phyloP scores from a whole-genome alignment of 2,888 invertebrate genomes.

The Malachius bipustulatus region DNA sequence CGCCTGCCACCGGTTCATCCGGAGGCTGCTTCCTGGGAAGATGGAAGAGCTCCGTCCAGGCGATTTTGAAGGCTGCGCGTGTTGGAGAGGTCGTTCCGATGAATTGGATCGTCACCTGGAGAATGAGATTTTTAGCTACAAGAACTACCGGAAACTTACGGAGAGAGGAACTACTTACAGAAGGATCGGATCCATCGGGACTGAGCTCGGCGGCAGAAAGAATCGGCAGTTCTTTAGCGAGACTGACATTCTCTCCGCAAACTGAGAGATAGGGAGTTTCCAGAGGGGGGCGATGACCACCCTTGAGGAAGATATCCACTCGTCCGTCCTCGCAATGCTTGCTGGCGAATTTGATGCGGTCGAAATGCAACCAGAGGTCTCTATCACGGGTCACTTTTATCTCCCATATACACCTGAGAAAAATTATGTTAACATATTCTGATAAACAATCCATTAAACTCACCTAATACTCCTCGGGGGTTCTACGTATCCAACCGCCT shows the following conservation, averaged over 20 bases:
- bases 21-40: slow-evolving; percentile 70
- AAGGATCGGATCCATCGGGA: slow-evolving; percentile 48
- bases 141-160: no score
- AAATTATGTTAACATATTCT: slow-evolving; percentile 27
- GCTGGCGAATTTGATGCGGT: slow-evolving; percentile 74
- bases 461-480: slow-evolving; percentile 51
- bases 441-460: slow-evolving; percentile 42
- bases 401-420: slow-evolving; percentile 38
- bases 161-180: slow-evolving; percentile 52
- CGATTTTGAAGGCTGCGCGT: slow-evolving; percentile 74
- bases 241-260: slow-evolving; percentile 76
- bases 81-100: slow-evolving; percentile 65
- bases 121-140: background rate
- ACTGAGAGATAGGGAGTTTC: slow-evolving; percentile 71
- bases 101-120: slow-evolving; percentile 40
- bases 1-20: no score
- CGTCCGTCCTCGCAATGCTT: slow-evolving; percentile 78
- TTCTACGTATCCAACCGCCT: slow-evolving; percentile 58
- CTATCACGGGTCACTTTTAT: slow-evolving; percentile 69
- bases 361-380: slow-evolving; percentile 79
- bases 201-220: slow-evolving; percentile 67
- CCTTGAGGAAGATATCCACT: slow-evolving; percentile 57
- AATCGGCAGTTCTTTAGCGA: slow-evolving; percentile 68
- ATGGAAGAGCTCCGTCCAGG: slow-evolving; percentile 83
- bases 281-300: slow-evolving; percentile 33